Evolutionary conservation across 2,113 vertebrate species (phyloP).

Genomic region (Chlorodrepanis virens): DNA sequence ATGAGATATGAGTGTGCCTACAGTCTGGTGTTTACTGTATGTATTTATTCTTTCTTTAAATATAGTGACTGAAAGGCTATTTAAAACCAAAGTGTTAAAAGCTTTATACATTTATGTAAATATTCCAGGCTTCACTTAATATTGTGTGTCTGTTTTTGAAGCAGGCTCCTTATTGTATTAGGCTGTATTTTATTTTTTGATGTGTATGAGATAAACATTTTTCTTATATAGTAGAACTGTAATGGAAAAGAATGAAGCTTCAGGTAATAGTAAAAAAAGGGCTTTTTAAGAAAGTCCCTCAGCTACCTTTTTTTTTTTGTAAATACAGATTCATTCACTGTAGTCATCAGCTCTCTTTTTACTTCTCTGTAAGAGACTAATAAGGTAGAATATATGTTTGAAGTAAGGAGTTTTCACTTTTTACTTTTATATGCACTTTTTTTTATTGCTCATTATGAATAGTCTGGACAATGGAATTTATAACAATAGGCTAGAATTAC

Average conservation of each 20-base stretch:
- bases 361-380: background rate
- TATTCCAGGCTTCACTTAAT: background rate
- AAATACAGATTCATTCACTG: background rate
- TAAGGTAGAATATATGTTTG: background rate
- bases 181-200: background rate
- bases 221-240: rapidly evolving
- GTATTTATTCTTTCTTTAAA: background rate
- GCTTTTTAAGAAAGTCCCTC: background rate
- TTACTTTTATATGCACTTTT: background rate
- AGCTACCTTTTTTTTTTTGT: background rate
- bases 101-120: background rate
- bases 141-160: background rate
- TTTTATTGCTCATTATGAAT: background rate
- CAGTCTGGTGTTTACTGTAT: background rate
- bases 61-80: background rate
- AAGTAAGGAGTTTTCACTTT: background rate
- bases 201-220: background rate
- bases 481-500: background rate
- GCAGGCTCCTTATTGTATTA: background rate
- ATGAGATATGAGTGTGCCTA: background rate
- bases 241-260: background rate
- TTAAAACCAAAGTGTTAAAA: background rate
- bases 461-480: background rate
- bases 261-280: background rate
- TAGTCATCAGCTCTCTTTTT: background rate